These are phyloP conservation scores for Dermochelys coriacea DNA, from an alignment of 2,797 vertebrate species.

Conservation along the genomic window DNA sequence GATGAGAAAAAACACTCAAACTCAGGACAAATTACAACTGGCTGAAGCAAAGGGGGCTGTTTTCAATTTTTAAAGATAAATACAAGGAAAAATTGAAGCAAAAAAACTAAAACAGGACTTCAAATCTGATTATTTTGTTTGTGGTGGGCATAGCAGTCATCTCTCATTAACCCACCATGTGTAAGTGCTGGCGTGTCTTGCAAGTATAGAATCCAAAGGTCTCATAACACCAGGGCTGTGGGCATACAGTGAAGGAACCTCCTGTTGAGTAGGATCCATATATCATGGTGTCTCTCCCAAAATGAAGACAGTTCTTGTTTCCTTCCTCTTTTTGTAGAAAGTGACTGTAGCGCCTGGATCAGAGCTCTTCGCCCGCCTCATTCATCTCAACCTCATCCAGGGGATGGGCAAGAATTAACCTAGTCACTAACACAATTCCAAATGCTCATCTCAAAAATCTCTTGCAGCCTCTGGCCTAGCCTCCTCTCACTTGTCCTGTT, in stretches of 20 bases:
- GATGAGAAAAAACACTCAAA: neutral
- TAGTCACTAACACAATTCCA: neutral
- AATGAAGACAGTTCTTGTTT: neutral
- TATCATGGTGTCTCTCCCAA: neutral
- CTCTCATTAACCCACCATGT: neutral
- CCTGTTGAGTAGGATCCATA: neutral
- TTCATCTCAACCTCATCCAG: neutral
- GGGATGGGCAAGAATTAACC: neutral
- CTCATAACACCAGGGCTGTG: neutral
- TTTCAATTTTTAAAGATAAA: neutral
- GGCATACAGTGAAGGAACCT: accelerated
- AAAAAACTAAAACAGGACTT: neutral
- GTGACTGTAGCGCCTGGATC: neutral
- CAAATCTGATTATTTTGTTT: neutral
- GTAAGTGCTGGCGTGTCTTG: neutral
- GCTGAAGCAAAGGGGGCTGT: neutral
- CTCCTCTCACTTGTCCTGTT: neutral
- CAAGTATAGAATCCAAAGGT: neutral
- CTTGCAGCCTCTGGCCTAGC: neutral
- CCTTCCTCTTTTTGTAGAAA: neutral
- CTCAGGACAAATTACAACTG: neutral
- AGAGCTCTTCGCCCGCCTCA: neutral
- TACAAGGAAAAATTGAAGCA: neutral
- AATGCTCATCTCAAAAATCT: neutral
- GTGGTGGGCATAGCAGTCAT: neutral